These are phyloP conservation scores for Denticeps clupeoides DNA, from an alignment of 2,797 vertebrate species.

Conservation along the genomic window DNA sequence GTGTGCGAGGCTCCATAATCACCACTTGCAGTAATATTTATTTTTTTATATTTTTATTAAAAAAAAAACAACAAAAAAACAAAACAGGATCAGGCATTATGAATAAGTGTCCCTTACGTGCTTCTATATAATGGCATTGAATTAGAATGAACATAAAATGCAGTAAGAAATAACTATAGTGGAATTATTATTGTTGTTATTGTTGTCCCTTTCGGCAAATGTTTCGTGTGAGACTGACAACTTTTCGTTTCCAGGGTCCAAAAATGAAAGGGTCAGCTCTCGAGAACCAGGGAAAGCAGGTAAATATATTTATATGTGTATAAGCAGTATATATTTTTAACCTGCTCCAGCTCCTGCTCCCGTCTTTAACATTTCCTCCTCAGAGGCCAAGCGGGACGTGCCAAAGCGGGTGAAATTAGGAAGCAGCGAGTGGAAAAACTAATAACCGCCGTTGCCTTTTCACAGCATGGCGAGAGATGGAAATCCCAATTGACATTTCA, in stretches of 20 bases:
- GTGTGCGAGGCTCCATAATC: too few species aligned
- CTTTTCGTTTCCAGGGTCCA: slow-evolving; percentile 61
- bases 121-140: too few species aligned
- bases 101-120: too few species aligned
- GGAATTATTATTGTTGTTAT: too few species aligned
- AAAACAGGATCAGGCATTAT: too few species aligned
- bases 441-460: not conserved
- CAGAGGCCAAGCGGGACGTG: slow-evolving; percentile 32
- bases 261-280: slow-evolving; percentile 69
- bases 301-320: slow-evolving; percentile 49
- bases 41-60: too few species aligned
- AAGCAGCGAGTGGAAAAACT: not conserved
- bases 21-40: too few species aligned
- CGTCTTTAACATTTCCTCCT: slow-evolving; percentile 18
- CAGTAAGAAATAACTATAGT: too few species aligned
- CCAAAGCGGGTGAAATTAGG: slow-evolving; percentile 18
- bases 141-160: too few species aligned
- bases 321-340: not conserved
- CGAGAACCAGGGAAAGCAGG: slow-evolving; percentile 87
- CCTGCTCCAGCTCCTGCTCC: too few species aligned
- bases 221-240: not conserved
- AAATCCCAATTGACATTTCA: not conserved
- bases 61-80: too few species aligned
- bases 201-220: too few species aligned
- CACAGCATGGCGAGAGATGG: not conserved